Conservation (phyloP, 2,113 vertebrate genomes). For the Pitta sordida region DNA sequence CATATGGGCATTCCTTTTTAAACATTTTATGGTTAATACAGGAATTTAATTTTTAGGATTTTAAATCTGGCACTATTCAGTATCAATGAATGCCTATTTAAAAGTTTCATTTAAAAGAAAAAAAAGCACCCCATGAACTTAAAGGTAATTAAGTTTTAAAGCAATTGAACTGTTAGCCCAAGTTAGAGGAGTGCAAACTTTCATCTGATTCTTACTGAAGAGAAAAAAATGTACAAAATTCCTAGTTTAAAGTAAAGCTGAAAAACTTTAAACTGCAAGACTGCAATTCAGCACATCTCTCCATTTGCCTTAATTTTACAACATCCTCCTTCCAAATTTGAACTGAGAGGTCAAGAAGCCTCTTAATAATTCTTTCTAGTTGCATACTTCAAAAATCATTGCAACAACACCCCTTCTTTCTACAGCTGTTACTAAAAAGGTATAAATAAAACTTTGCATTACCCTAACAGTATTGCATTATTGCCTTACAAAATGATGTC, state of each 20-base stretch:
- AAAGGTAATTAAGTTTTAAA: background rate
- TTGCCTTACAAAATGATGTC: constrained; percentile 13
- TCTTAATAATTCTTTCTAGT: background rate
- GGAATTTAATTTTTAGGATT: background rate
- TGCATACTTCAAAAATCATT: background rate
- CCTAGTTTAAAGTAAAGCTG: background rate
- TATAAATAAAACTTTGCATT: background rate
- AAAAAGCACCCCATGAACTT: background rate
- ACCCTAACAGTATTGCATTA: background rate
- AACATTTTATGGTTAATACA: background rate
- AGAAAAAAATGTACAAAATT: background rate
- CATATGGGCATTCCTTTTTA: background rate
- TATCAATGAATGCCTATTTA: background rate
- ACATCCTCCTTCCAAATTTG: background rate
- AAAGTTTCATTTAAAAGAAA: background rate
- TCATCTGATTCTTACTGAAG: background rate
- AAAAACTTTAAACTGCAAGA: background rate
- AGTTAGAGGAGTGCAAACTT: background rate
- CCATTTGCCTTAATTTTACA: background rate
- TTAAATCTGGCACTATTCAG: background rate
- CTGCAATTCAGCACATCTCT: background rate
- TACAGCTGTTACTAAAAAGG: constrained; percentile 25
- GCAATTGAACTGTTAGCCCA: background rate
- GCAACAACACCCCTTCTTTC: background rate
- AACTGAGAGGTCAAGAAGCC: background rate